Conservation (phyloP, 2,797 vertebrate genomes). For the Arctocebus calabarensis region DNA sequence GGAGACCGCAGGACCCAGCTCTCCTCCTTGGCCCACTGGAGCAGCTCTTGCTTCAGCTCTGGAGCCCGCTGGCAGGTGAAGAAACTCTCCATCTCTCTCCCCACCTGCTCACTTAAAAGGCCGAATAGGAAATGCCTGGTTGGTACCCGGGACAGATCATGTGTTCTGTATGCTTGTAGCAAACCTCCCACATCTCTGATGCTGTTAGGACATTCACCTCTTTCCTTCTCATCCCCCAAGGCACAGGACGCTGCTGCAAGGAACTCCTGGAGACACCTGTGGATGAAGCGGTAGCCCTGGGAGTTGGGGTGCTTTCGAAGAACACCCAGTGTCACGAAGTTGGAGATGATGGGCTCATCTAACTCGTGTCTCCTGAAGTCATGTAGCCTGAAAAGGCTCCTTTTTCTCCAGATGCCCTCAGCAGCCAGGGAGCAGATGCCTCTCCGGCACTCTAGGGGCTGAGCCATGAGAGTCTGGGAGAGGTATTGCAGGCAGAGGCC, state of each 20-base stretch:
- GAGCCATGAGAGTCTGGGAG: not conserved
- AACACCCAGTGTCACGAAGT: not conserved
- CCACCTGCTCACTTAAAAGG: slow-evolving; percentile 56
- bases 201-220: rapidly evolving
- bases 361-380: not conserved
- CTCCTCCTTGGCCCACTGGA: rapidly evolving
- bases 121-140: slow-evolving; percentile 75
- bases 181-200: rapidly evolving
- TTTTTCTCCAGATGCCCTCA: not conserved
- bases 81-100: not conserved
- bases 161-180: rapidly evolving
- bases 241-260: slow-evolving; percentile 43
- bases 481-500: slow-evolving; percentile 72
- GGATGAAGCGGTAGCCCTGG: slow-evolving; percentile 60
- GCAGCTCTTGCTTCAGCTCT: not conserved
- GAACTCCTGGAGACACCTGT: slow-evolving; percentile 71
- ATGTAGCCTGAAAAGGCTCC: not conserved
- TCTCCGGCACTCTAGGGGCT: rapidly evolving
- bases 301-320: slow-evolving; percentile 28
- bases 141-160: not conserved
- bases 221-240: not conserved
- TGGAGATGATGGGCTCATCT: rapidly evolving
- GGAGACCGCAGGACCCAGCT: too few species aligned
- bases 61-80: rapidly evolving
- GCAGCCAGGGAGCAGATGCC: slow-evolving; percentile 70